Conservation (phyloP, 2,113 vertebrate genomes). For the Anolis sagrei region DNA sequence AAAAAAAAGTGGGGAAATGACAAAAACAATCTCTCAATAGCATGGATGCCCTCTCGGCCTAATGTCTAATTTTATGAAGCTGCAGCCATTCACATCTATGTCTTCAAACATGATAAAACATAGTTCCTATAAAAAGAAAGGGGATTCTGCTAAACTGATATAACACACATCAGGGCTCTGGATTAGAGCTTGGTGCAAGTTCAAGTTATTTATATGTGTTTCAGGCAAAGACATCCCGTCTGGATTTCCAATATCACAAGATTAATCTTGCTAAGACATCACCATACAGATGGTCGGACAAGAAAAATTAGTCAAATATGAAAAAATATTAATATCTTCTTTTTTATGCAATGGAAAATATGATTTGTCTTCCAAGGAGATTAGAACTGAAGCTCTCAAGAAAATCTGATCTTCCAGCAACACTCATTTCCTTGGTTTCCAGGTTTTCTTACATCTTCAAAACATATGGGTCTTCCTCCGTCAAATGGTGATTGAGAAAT, state of each 20-base stretch:
- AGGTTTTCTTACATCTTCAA: conserved; percentile 54
- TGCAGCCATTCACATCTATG: conserved; percentile 43
- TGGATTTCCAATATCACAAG: conserved; percentile 86
- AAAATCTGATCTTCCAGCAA: conserved; percentile 52
- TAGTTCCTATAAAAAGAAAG: conserved; percentile 67
- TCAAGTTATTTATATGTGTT: conserved; percentile 83
- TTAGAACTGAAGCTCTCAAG: conserved; percentile 85
- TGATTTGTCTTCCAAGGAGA: conserved; percentile 85
- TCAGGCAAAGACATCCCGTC: conserved; percentile 83
- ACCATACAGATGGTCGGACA: conserved; percentile 92
- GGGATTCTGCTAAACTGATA: conserved; percentile 79
- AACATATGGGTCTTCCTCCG: conserved; percentile 19
- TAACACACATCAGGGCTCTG: conserved; percentile 82
- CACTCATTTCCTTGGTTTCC: background rate
- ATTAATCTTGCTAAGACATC: conserved; percentile 92
- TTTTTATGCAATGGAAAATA: conserved; percentile 86
- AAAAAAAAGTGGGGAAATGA: conserved; percentile 73
- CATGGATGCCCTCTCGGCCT: conserved; percentile 71
- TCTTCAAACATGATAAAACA: conserved; percentile 72
- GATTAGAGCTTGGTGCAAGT: conserved; percentile 86
- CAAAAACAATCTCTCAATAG: conserved; percentile 75
- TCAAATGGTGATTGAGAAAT: background rate
- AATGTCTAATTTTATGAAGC: conserved; percentile 71
- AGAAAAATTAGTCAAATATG: conserved; percentile 93
- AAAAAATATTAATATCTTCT: conserved; percentile 82